Percentiles rank a stretch among this genome's conserved stretches.
Evolutionary conservation across 2,888 invertebrate genomes (phyloP).

Genomic region (Machimus rusticus): DNA sequence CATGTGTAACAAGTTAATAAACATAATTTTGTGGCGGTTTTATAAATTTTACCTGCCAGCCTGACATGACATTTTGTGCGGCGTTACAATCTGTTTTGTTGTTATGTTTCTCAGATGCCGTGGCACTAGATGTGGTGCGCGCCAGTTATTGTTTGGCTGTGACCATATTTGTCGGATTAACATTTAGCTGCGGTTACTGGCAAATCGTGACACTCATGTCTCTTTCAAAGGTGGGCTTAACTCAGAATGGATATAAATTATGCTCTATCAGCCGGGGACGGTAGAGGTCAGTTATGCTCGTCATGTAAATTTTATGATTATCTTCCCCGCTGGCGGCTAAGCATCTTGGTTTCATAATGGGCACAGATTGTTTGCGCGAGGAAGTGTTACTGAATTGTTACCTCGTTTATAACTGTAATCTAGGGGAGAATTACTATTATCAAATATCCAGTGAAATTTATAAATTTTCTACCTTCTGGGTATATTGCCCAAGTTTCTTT

Average conservation of each 20-base stretch:
- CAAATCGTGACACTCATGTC: constrained; percentile 41
- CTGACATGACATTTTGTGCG: constrained; percentile 44
- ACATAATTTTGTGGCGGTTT: constrained; percentile 41
- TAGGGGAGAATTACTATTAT: not conserved
- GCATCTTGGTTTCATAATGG: not conserved
- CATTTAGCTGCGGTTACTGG: constrained; percentile 42
- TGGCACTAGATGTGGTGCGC: constrained; percentile 10
- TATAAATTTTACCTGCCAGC: constrained; percentile 31
- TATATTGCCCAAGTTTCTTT: not conserved
- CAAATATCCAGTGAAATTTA: not conserved
- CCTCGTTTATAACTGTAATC: constrained; percentile 21
- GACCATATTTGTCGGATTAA: constrained; percentile 45
- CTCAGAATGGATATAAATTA: constrained; percentile 27
- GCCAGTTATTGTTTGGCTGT: constrained; percentile 26
- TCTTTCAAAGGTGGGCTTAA: constrained; percentile 37
- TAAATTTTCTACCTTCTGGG: constrained; percentile 7
- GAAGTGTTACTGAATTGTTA: constrained; percentile 36
- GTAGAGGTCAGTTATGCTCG: constrained; percentile 36
- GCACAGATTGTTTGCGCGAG: not conserved
- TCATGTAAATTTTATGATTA: constrained; percentile 23
- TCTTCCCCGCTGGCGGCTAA: not conserved
- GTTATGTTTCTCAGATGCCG: not conserved
- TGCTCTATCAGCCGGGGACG: constrained; percentile 25
- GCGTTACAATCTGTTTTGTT: constrained; percentile 21
- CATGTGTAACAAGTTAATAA: constrained; percentile 43